phyloP scores from a whole-genome alignment of 2,888 invertebrate species.

The Agapetus fuscipes region DNA sequence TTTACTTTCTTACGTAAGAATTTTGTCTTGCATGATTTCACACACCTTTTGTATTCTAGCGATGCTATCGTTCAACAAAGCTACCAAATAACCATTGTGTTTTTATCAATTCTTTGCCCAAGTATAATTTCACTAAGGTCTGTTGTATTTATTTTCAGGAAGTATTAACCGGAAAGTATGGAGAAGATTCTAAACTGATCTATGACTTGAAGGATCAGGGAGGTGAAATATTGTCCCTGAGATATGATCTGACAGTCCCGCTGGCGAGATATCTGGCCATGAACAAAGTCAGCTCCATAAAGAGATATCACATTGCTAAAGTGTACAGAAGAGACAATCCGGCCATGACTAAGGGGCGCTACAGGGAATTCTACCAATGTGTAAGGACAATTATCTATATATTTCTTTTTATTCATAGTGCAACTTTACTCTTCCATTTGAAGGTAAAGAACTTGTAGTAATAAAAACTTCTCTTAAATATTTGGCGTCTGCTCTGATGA shows the following conservation, averaged over 20 bases:
- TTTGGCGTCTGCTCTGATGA: no score
- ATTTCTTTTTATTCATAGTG: no score
- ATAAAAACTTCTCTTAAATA: no score
- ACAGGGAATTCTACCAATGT: conserved; percentile 98
- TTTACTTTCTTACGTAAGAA: no score
- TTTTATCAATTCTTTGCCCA: no score
- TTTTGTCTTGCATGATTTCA: no score
- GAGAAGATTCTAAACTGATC: conserved; percentile 97
- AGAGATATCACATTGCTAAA: conserved; percentile 97
- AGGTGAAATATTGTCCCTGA: conserved; percentile 88
- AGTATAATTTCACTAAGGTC: no score
- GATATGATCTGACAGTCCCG: conserved; percentile 98
- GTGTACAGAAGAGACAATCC: conserved; percentile 98
- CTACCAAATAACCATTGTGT: no score
- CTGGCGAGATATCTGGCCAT: conserved; percentile 96
- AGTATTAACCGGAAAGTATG: conserved; percentile 97
- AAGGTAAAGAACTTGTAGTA: no score
- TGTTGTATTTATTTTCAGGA: conserved; percentile 51
- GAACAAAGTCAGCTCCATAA: conserved; percentile 89
- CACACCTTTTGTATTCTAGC: no score
- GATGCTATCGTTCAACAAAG: no score
- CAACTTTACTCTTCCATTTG: no score
- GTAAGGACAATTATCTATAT: conserved; percentile 51
- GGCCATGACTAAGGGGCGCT: conserved; percentile 90
- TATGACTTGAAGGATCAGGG: conserved; percentile 98